phyloP scores from a whole-genome alignment of 2,888 invertebrate genomes.

The Platycnemis pennipes region DNA sequence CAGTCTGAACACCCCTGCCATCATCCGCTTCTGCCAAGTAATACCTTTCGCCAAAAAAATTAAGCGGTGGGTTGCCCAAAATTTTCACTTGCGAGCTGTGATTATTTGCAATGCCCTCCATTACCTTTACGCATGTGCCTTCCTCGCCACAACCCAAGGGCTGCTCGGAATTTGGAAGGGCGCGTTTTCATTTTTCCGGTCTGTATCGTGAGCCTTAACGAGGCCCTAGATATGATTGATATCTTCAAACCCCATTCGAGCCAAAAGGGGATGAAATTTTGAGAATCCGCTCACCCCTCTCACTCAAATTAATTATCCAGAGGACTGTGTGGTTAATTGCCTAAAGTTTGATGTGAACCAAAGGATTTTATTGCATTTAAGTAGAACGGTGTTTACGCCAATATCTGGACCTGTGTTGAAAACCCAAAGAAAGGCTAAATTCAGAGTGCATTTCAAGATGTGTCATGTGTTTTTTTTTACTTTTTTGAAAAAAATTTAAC shows the following conservation, averaged over 20 bases:
- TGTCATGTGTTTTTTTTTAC: background rate
- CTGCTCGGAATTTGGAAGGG: background rate
- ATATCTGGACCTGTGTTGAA: background rate
- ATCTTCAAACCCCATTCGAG: background rate
- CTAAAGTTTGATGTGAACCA: background rate
- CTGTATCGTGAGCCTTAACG: background rate
- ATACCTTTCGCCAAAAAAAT: background rate
- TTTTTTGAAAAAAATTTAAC: too few relatives aligned
- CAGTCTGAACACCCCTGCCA: background rate
- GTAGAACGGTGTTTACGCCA: background rate
- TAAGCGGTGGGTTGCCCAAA: background rate
- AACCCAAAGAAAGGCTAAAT: background rate
- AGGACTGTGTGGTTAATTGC: constrained; percentile 19
- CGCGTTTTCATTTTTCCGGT: background rate
- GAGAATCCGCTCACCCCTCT: background rate
- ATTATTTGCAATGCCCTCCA: background rate
- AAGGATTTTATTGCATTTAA: background rate
- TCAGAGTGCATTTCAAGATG: background rate
- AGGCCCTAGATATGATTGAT: background rate
- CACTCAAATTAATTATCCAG: background rate
- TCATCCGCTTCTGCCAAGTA: background rate
- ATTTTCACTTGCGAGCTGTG: background rate
- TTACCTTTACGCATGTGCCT: background rate
- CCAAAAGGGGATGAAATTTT: background rate
- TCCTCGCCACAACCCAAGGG: background rate